Percentiles rank a stretch among this genome's conserved stretches.
Evolutionary conservation across 2,113 vertebrate genomes (phyloP).

Genomic region (Podarcis cretensis): DNA sequence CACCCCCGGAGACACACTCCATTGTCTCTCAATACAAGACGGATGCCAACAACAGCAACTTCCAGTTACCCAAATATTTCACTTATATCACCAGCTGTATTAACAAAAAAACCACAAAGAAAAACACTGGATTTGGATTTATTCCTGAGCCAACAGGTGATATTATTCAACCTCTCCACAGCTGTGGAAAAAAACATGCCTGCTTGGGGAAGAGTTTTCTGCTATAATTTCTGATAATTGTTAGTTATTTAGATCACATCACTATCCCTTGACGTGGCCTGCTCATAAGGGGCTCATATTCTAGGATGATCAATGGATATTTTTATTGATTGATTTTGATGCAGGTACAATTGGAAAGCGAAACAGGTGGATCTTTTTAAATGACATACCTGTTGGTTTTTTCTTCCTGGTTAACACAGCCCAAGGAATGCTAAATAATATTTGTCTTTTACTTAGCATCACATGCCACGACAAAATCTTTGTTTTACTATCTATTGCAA

Average conservation of each 20-base stretch:
- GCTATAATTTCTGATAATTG: slow-evolving; percentile 32
- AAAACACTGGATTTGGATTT: slow-evolving; percentile 20
- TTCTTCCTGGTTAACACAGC: not conserved
- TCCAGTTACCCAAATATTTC: not conserved
- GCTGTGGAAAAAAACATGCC: not conserved
- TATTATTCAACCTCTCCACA: not conserved
- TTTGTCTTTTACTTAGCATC: not conserved
- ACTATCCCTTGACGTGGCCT: not conserved
- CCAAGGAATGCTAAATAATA: not conserved
- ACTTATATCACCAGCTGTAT: slow-evolving; percentile 10
- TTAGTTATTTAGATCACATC: not conserved
- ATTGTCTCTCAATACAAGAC: too few relatives aligned
- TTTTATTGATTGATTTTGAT: not conserved
- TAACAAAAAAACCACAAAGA: not conserved
- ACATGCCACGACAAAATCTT: not conserved
- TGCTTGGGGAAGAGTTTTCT: not conserved
- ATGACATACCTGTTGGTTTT: not conserved
- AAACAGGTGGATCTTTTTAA: not conserved
- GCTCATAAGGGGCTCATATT: not conserved
- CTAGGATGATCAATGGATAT: slow-evolving; percentile 1
- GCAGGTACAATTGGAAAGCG: not conserved
- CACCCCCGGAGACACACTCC: too few relatives aligned
- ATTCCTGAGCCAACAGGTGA: slow-evolving; percentile 23
- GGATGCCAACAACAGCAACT: not conserved
- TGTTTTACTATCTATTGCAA: not conserved